phyloP scores from a whole-genome alignment of 2,797 vertebrate genomes.

The Diplodus puntazzo region DNA sequence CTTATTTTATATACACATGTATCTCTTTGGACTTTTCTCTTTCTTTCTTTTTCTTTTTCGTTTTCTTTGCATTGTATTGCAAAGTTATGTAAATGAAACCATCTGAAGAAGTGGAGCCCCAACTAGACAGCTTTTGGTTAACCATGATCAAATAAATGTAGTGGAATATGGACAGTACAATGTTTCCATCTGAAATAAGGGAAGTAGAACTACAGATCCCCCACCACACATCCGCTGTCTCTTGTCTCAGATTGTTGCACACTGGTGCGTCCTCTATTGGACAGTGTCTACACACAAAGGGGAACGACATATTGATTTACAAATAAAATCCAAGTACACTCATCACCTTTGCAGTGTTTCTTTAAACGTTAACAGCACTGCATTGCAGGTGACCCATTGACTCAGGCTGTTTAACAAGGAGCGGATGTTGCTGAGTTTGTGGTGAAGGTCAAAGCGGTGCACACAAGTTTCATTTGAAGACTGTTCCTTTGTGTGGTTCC shows the following conservation, averaged over 20 bases:
- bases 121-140: too few relatives aligned
- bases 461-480: not conserved
- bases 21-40: too few relatives aligned
- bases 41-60: too few relatives aligned
- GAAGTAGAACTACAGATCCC: not conserved
- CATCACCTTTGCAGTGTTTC: not conserved
- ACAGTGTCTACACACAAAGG: not conserved
- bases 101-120: too few relatives aligned
- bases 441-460: not conserved
- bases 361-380: not conserved
- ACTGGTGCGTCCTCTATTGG: not conserved
- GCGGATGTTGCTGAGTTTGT: not conserved
- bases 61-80: too few relatives aligned
- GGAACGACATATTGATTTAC: not conserved
- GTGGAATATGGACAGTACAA: not conserved
- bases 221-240: not conserved
- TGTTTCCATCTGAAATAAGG: not conserved
- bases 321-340: not conserved
- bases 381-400: not conserved
- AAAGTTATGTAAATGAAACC: too few relatives aligned
- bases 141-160: not conserved
- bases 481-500: slow-evolving; percentile 5
- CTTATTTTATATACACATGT: too few relatives aligned
- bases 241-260: not conserved
- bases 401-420: not conserved